phyloP scores from a whole-genome alignment of 2,888 invertebrate genomes.

The Cistogaster globosa region DNA sequence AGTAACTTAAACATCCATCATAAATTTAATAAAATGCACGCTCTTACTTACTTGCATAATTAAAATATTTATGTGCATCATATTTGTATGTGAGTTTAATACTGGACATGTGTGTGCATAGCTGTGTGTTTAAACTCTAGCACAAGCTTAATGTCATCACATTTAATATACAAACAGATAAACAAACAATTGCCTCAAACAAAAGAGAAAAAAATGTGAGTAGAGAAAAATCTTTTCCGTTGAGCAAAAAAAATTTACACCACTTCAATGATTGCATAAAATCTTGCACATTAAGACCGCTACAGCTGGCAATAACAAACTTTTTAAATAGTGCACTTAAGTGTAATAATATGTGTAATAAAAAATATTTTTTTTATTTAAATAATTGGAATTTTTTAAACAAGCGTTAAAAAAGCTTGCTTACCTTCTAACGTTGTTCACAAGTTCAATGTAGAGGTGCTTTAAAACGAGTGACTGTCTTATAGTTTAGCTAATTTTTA shows the following conservation, averaged over 20 bases:
- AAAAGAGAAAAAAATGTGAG: not conserved
- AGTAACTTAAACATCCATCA: slow-evolving; percentile 66
- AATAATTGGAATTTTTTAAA: too few species aligned
- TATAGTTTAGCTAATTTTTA: too few species aligned
- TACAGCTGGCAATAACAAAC: not conserved
- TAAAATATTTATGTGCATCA: not conserved
- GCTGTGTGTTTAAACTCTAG: slow-evolving; percentile 18
- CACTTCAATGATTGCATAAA: not conserved
- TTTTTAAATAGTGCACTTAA: too few species aligned
- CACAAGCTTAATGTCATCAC: slow-evolving; percentile 67
- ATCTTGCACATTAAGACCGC: not conserved
- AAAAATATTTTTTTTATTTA: too few species aligned
- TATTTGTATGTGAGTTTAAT: not conserved
- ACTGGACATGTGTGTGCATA: not conserved
- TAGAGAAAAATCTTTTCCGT: not conserved
- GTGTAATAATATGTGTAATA: too few species aligned
- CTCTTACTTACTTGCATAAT: slow-evolving; percentile 12
- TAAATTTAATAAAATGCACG: slow-evolving; percentile 55
- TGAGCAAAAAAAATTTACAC: slow-evolving; percentile 5
- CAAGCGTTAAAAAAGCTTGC: too few species aligned
- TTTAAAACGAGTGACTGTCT: too few species aligned
- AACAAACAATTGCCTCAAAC: slow-evolving; percentile 44
- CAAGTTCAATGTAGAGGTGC: too few species aligned
- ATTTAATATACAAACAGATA: slow-evolving; percentile 64
- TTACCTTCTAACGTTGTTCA: too few species aligned